Conservation (phyloP, 2,113 vertebrate genomes). For the Shinisaurus crocodilurus region DNA sequence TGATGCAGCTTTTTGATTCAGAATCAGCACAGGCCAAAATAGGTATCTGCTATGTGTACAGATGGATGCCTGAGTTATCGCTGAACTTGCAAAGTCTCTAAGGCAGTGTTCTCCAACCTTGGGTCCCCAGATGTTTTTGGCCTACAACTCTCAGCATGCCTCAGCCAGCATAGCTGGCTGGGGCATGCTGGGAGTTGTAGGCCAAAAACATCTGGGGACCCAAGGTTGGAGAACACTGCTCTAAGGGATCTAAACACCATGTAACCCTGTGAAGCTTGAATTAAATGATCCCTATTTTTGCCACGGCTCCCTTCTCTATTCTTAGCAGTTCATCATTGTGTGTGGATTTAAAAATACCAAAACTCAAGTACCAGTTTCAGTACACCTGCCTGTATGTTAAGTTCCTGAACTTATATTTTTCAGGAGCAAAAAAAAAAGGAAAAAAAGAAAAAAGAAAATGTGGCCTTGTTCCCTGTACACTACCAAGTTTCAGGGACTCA, state of each 20-base stretch:
- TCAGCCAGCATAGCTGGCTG: no score
- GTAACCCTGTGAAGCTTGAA: not conserved
- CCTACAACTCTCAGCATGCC: no score
- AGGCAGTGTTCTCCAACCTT: no score
- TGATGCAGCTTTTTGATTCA: not conserved
- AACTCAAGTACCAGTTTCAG: not conserved
- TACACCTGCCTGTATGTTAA: not conserved
- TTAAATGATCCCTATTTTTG: not conserved
- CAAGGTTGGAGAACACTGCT: no score
- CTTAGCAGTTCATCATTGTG: not conserved
- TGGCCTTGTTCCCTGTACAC: not conserved
- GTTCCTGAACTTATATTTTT: not conserved
- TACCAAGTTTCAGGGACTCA: conserved; percentile 22
- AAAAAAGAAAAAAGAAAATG: accelerated
- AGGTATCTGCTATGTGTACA: not conserved
- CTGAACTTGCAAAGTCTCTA: not conserved
- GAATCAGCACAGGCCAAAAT: not conserved
- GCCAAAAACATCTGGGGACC: no score
- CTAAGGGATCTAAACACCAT: not conserved
- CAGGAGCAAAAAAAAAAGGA: not conserved
- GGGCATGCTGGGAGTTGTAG: no score
- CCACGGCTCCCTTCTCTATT: not conserved
- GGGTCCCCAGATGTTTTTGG: no score
- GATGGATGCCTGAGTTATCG: not conserved
- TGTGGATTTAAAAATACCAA: not conserved